Conservation (phyloP, 2,113 vertebrate species). For the Brachirus orientalis region DNA sequence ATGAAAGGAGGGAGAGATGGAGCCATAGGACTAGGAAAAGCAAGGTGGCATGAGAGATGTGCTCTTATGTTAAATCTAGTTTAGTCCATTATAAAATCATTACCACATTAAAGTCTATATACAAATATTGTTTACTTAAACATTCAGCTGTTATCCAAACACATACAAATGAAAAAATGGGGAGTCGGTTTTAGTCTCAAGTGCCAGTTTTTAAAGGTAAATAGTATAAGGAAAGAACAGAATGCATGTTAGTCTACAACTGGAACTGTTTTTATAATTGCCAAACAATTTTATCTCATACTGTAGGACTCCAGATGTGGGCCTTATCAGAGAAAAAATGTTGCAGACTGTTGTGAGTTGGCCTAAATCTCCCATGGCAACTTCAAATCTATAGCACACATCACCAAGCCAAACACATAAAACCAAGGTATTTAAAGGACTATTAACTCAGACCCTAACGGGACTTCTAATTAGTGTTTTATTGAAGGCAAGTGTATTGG, state of each 20-base stretch:
- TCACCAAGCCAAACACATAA: conserved; percentile 30
- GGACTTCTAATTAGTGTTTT: conserved; percentile 54
- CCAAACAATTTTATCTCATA: not conserved
- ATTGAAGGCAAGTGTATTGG: conserved; percentile 43
- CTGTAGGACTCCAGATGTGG: not conserved
- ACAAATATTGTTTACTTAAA: not conserved
- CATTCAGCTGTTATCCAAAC: not conserved
- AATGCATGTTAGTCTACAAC: too few relatives aligned
- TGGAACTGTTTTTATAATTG: not conserved
- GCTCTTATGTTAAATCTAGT: not conserved
- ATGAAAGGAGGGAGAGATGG: conserved; percentile 18
- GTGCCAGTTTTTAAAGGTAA: not conserved
- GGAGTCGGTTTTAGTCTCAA: not conserved
- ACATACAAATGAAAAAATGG: too few relatives aligned
- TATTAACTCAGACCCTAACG: conserved; percentile 47
- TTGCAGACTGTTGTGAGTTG: too few relatives aligned
- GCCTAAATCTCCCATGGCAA: not conserved
- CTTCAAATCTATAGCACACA: conserved; percentile 8
- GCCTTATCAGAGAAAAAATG: not conserved
- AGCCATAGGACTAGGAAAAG: not conserved
- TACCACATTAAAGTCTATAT: not conserved
- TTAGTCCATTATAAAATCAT: conserved; percentile 6
- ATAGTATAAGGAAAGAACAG: too few relatives aligned
- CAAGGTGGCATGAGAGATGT: not conserved
- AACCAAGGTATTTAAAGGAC: conserved; percentile 38